Conservation (phyloP, 2,113 vertebrate species). For the Odocoileus virginianus region DNA sequence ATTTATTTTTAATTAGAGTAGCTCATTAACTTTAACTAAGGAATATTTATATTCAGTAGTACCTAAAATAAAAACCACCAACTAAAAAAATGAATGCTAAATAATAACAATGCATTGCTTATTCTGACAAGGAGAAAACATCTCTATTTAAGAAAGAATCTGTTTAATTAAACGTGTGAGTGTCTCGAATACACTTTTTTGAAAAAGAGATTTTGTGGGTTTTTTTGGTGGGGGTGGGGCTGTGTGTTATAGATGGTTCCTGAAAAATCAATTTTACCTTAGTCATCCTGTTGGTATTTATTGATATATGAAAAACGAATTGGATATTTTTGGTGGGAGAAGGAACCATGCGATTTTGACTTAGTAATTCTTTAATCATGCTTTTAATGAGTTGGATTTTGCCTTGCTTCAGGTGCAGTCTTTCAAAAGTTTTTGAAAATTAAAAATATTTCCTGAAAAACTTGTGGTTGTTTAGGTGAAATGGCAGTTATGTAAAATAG, state of each 20-base stretch:
- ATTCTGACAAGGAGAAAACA: conserved; percentile 5
- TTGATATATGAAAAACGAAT: neutral
- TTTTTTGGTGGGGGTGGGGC: neutral
- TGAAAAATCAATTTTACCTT: neutral
- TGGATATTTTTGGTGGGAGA: neutral
- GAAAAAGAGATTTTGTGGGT: neutral
- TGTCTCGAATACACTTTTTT: neutral
- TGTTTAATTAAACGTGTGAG: conserved; percentile 6
- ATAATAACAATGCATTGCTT: conserved; percentile 1
- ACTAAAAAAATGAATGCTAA: conserved; percentile 17
- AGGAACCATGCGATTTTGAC: conserved; percentile 26
- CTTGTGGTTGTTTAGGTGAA: conserved; percentile 9
- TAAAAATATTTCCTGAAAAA: neutral
- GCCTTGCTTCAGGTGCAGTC: neutral
- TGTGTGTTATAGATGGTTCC: neutral
- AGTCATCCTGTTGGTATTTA: conserved; percentile 35
- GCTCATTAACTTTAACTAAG: neutral
- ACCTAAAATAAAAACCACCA: conserved; percentile 6
- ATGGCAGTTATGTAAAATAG: neutral
- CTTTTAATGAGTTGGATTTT: conserved; percentile 34
- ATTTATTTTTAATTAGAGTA: neutral
- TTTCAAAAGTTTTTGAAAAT: conserved; percentile 17
- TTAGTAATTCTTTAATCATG: conserved; percentile 17
- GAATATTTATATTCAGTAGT: conserved; percentile 18
- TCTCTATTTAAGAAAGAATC: neutral